Evolutionary conservation across 2,113 vertebrate species (phyloP), one percentile per base, ranked within the genome.

Genomic region (Peromyscus leucopus): DNA sequence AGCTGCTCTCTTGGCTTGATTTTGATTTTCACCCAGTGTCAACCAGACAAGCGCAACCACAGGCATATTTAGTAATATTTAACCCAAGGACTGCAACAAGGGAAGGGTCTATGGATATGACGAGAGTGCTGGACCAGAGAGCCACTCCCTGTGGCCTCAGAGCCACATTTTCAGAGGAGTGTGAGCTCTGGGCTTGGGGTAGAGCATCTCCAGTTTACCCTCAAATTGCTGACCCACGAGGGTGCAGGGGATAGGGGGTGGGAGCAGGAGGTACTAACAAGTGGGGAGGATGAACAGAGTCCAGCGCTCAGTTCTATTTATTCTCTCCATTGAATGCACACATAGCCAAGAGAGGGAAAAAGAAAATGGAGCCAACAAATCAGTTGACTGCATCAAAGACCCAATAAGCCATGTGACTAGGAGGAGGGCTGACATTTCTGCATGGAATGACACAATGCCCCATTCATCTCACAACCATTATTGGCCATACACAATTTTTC

Each of bases 51-150:
- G 97, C 97, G 96, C 98, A 98, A 96, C 97, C 98, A 97, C 93
- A 98, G 90, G 83, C 63, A 92, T 51, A 51, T 96, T 98, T 98
- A 97, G 98, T 90, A 97, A 97, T 98, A 98, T 98, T 98, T 98
- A 98, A 98, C 97, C 97, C 93, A 92, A 92, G 82, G 96, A 91
- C 96, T 92, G 95, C 31, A 6, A 82, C 31, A n/a, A 88, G 93
- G 74, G 67, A 57, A 33, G 51, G 82, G 82, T 92, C 74, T 84
- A 95, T 67, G 93, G 59, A 78, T 17, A 59, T 86, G 72, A 16
- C 4, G 0, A 11, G 87, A 80, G 48, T 11, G 19, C 67, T 84
- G 28, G 78, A n/a, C 83, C 39, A 4, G 8, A 2, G 67, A 95
- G 16, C 80, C 48, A 80, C 4, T 67, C 61, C 46, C 39, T 89